Evolutionary conservation across 2,113 vertebrate species (phyloP).

Genomic region (Nestor notabilis): DNA sequence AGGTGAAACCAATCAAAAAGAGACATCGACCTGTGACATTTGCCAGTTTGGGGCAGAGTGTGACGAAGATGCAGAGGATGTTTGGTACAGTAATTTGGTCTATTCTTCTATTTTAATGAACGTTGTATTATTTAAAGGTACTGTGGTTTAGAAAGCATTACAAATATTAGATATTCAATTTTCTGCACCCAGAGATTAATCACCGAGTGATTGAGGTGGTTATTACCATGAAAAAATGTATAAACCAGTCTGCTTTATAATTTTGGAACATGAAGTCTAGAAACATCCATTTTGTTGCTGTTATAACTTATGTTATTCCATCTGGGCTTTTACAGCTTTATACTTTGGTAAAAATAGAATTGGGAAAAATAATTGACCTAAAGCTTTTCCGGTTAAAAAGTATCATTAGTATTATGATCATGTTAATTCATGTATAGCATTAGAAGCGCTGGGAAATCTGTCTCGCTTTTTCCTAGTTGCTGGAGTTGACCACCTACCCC

Average conservation of each 20-base stretch:
- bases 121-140: slow-evolving; percentile 29
- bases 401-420: slow-evolving; percentile 14
- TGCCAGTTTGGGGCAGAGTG: slow-evolving; percentile 99
- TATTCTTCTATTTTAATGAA: slow-evolving; percentile 57
- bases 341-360: slow-evolving; percentile 39
- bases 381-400: slow-evolving; percentile 23
- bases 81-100: slow-evolving; percentile 84
- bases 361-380: slow-evolving; percentile 47
- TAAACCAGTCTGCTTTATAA: neutral
- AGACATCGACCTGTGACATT: slow-evolving; percentile 98
- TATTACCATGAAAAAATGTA: slow-evolving; percentile 11
- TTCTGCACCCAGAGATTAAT: neutral
- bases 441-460: neutral
- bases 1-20: slow-evolving; percentile 93
- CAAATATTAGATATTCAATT: neutral
- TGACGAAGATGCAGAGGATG: slow-evolving; percentile 97
- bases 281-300: slow-evolving; percentile 34
- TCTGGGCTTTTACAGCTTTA: slow-evolving; percentile 32
- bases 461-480: neutral
- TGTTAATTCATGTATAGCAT: slow-evolving; percentile 9
- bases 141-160: neutral
- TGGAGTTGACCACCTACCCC: neutral
- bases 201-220: neutral
- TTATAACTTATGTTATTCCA: slow-evolving; percentile 53
- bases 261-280: slow-evolving; percentile 24